Percentiles rank a stretch among this genome's conserved stretches.
These are phyloP conservation scores for Alloscopus bannaensis DNA, from an alignment of 2,888 invertebrate genomes.

Conservation along the genomic window DNA sequence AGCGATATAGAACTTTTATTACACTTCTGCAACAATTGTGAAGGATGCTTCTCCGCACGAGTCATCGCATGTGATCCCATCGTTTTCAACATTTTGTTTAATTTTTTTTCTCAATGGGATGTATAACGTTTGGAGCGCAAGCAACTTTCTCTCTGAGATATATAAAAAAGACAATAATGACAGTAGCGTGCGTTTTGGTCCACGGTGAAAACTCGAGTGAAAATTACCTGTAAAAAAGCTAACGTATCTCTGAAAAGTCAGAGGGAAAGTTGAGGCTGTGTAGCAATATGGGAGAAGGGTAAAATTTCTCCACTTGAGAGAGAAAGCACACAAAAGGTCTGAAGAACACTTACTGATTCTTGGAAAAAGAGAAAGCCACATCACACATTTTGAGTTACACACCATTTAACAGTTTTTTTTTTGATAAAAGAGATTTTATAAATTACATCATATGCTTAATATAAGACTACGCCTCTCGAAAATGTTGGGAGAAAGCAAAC, in stretches of 20 bases:
- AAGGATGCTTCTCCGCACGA: no score
- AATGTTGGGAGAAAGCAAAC: no score
- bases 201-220: not conserved
- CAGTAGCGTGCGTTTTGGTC: not conserved
- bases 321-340: conserved; percentile 44
- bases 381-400: conserved; percentile 40
- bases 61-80: no score
- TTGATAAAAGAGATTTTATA: not conserved
- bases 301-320: conserved; percentile 54
- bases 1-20: no score
- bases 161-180: not conserved
- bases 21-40: no score
- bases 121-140: no score
- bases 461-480: no score
- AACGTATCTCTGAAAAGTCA: not conserved
- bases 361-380: conserved; percentile 77
- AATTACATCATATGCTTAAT: conserved; percentile 21
- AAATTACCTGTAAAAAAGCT: conserved; percentile 1
- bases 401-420: conserved; percentile 33
- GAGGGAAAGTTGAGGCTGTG: not conserved
- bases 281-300: conserved; percentile 11
- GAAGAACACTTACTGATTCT: conserved; percentile 86
- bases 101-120: no score
- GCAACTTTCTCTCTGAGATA: no score
- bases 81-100: no score